These are phyloP conservation scores for Dolichopus griseipennis DNA, from an alignment of 2,888 invertebrate genomes.

Conservation along the genomic window DNA sequence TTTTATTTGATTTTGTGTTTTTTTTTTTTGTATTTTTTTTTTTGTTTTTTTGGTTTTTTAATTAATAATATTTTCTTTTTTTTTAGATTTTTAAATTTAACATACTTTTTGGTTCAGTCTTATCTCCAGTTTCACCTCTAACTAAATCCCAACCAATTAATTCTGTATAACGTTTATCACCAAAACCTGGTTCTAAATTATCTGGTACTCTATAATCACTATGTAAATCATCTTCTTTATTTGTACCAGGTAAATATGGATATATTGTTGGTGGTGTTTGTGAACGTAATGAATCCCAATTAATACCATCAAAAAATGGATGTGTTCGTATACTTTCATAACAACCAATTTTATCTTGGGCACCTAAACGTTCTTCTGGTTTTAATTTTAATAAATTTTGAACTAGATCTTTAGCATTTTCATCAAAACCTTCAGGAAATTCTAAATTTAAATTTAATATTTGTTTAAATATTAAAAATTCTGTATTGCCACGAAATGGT, in stretches of 20 bases:
- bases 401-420: constrained; percentile 79
- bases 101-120: constrained; percentile 27
- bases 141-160: constrained; percentile 56
- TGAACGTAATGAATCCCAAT: constrained; percentile 70
- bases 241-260: constrained; percentile 66
- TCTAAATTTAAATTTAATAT: constrained; percentile 83
- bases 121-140: constrained; percentile 13
- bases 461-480: constrained; percentile 94
- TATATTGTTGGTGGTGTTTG: constrained; percentile 74
- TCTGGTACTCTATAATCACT: constrained; percentile 63
- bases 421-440: constrained; percentile 85
- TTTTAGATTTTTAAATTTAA: background rate
- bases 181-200: constrained; percentile 78
- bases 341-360: constrained; percentile 57
- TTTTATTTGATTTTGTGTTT: background rate
- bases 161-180: constrained; percentile 69
- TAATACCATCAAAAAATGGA: constrained; percentile 72
- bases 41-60: background rate
- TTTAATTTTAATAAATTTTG: constrained; percentile 75
- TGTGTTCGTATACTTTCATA: constrained; percentile 81
- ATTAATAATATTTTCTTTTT: background rate
- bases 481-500: constrained; percentile 85
- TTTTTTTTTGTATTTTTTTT: background rate
- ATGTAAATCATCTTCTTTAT: constrained; percentile 57
- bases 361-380: constrained; percentile 72